Base-by-base conservation (phyloP, 1,140 invertebrate species). In the Caenorhabditis remanei region DNA sequence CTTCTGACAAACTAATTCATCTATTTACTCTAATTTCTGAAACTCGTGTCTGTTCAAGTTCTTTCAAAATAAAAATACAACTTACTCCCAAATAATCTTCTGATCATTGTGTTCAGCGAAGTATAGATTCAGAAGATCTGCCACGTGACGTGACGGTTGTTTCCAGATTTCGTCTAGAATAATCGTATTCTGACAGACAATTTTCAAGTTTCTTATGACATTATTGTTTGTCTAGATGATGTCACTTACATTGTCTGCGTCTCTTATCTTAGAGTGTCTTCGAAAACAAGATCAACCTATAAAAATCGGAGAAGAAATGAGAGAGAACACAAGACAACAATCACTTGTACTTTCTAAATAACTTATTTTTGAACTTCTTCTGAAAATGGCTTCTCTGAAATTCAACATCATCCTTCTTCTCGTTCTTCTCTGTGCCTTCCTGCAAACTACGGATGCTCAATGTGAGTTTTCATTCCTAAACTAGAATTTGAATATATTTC, bases 151-250 rank as follows among this genome's bases (percentile, higher is more conserved):
- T 21, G 3, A n/a, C n/a, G 16, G 21, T 61, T 16, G n/a, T 24
- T 21, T n/a, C 21, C 8, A 61, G 19, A 61, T 61, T n/a, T 4
- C 9, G 56, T 58, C 56, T 58, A 21, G 56, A 58, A 58, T 58
- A 21, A 9, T 61, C 56, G 2, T 21, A 53, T 53, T 6, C 50
- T 14, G 50, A 53, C 50, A n/a, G 56, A 61, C 21, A 61, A 61
- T 61, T 61, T n/a, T 61, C 56, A 61, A 61, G 56, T 61, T 61
- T 61, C 56, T 61, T 19, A 61, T 61, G 56, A 61, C 56, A 61
- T 6, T 24, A 32, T 61, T 61, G 56, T 61, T 61, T 61, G 56
- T 61, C 16, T 5, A 61, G 56, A 61, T 61, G 56, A 61, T 61
- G 56, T 61, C 56, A 61, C 56, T 61, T n/a, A 9, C 8, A 61